Evolutionary conservation across 2,797 vertebrate genomes (phyloP), one percentile per base, ranked within the genome.

Genomic region (Ctenochaetus hawaiiensis): DNA sequence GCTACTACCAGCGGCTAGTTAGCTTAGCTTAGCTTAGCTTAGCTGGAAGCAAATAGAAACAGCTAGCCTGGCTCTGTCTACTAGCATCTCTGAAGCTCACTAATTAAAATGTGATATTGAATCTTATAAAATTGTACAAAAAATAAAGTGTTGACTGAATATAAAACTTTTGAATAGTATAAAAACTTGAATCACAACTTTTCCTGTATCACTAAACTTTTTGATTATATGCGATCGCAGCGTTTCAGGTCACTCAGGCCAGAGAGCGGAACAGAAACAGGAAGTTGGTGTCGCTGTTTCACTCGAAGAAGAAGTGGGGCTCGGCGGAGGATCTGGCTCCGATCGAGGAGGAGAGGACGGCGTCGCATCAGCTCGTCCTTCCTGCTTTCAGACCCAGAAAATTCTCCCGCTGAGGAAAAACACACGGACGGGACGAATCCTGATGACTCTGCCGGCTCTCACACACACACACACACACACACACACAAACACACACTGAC

Each of bases 231-330:
- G 2, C 23, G 41, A 10, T 59, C 7, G 8, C 86, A 85, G 95
- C 90, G 59, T 94, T 89, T 78, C 94, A 93, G 12, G 92, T 87
- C 2, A 87, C 84, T 51, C 95, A 94, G 80, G 92, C 77, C 63
- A 83, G 89, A 17, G 95, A 96, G 73, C 91, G 93, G 2, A 91
- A 91, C 77, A 86, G 91, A 71, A 95, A 95, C 91, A 90, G 93
- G 84, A 95, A 95, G 88, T 52, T 96, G 83, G 82, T 49, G 0
- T 93, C 94, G 1, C 72, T 96, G 59, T 96, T 96, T 82, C 92
- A 95, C 49, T 93, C 94, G 41, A 95, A 91, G 87, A 87, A 90
- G 75, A 94, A 86, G 80, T 92, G 94, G 94, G 94, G 94, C 20
- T 96, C 92, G 0, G 93, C 92, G 0, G 88, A 95, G 84, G 94